Percentiles rank a stretch among this genome's conserved stretches.
Conservation (phyloP, 1,140 invertebrate species). For the Drosophila nannoptera region DNA sequence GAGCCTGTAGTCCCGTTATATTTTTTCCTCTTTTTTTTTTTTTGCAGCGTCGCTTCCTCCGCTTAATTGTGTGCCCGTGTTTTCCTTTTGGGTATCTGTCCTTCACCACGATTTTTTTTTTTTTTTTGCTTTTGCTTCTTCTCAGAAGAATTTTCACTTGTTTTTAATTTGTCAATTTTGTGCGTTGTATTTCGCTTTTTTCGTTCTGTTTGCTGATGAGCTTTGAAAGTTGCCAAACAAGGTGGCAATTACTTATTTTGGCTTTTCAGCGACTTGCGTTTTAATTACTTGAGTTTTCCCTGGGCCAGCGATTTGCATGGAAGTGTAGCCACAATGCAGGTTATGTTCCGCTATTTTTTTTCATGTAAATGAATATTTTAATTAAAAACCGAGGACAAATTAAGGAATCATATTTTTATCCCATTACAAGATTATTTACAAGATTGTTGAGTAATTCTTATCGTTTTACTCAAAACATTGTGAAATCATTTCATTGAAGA, state of each 20-base stretch:
- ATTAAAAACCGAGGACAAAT: too few relatives aligned
- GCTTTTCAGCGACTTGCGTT: slow-evolving; percentile 41
- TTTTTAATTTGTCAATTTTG: slow-evolving; percentile 74
- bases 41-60: slow-evolving; percentile 33
- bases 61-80: slow-evolving; percentile 64
- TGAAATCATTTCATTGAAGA: too few relatives aligned
- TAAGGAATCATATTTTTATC: too few relatives aligned
- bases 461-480: too few relatives aligned
- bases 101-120: slow-evolving; percentile 31
- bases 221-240: slow-evolving; percentile 59
- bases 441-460: neutral
- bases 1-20: slow-evolving; percentile 28
- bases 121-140: slow-evolving; percentile 6
- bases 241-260: slow-evolving; percentile 75
- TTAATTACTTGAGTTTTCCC: slow-evolving; percentile 54
- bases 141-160: slow-evolving; percentile 54
- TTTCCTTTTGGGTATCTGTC: slow-evolving; percentile 48
- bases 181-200: slow-evolving; percentile 22
- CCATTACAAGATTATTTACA: neutral
- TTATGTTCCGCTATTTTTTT: neutral
- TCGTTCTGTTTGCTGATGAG: slow-evolving; percentile 60
- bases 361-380: neutral
- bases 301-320: slow-evolving; percentile 4
- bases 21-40: slow-evolving; percentile 12
- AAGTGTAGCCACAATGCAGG: slow-evolving; percentile 6